These are phyloP conservation scores for Ceratoteleas bidentatus DNA, from an alignment of 1,140 invertebrate genomes.

Conservation along the genomic window DNA sequence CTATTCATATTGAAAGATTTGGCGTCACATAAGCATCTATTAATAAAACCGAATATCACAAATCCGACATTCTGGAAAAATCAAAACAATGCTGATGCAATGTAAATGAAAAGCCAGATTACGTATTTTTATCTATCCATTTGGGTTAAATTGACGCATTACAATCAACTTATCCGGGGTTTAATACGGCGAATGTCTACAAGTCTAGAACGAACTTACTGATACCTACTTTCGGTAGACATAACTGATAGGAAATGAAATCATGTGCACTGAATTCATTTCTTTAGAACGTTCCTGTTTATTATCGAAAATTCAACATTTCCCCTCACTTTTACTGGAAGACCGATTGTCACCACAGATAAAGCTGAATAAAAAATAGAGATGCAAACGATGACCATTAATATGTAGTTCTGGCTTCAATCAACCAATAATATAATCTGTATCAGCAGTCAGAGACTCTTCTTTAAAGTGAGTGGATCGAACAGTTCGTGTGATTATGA, in stretches of 20 bases:
- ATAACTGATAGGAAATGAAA: no score
- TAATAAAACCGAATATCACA: conserved; percentile 8
- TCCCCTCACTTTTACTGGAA: conserved; percentile 20
- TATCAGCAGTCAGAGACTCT: conserved; percentile 41
- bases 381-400: conserved; percentile 20
- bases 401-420: conserved; percentile 43
- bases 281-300: not conserved
- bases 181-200: no score
- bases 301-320: conserved; percentile 3
- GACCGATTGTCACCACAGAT: conserved; percentile 13
- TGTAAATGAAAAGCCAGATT: conserved; percentile 18
- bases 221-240: no score
- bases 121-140: not conserved
- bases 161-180: no score
- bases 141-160: no score
- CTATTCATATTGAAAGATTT: no score
- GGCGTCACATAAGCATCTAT: no score
- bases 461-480: conserved; percentile 43
- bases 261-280: not conserved
- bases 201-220: no score
- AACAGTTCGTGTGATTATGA: conserved; percentile 40
- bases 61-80: conserved; percentile 25
- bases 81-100: conserved; percentile 25
- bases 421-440: conserved; percentile 44
- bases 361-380: conserved; percentile 47